Conservation (phyloP, 2,113 vertebrate species). For the Clarias gariepinus region DNA sequence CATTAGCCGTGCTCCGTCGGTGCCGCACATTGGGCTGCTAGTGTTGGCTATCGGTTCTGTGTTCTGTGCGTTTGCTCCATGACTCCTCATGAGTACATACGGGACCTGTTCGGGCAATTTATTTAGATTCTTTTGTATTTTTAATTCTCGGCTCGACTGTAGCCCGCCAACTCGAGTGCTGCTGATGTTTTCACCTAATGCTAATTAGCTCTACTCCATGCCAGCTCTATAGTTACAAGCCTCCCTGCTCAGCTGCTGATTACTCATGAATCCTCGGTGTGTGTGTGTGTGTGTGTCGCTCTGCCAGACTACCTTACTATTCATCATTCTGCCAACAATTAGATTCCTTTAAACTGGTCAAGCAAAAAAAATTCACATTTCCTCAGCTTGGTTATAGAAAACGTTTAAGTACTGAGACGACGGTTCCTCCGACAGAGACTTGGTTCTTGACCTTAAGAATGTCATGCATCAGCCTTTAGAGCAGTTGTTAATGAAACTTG, state of each 20-base stretch:
- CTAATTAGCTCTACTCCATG: neutral
- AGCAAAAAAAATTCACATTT: neutral
- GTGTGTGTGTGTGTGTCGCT: neutral
- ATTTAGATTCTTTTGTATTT: neutral
- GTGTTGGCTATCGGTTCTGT: neutral
- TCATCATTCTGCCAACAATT: neutral
- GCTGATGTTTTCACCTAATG: neutral
- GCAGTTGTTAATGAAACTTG: neutral
- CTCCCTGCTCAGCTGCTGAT: constrained; percentile 8
- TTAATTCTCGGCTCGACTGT: neutral
- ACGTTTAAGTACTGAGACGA: neutral
- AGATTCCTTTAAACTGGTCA: constrained; percentile 11
- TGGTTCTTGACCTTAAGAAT: neutral
- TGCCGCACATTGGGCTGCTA: neutral
- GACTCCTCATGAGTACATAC: neutral
- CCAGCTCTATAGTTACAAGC: neutral
- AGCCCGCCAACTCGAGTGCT: neutral
- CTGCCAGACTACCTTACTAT: neutral
- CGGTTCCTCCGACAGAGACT: neutral
- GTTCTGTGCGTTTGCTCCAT: neutral
- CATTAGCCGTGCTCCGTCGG: neutral
- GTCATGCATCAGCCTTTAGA: neutral
- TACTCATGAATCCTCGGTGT: neutral
- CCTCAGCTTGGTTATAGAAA: neutral
- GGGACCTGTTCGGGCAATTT: neutral